These are phyloP conservation scores for Setipinna tenuifilis DNA, from an alignment of 2,797 vertebrate species.

Conservation along the genomic window DNA sequence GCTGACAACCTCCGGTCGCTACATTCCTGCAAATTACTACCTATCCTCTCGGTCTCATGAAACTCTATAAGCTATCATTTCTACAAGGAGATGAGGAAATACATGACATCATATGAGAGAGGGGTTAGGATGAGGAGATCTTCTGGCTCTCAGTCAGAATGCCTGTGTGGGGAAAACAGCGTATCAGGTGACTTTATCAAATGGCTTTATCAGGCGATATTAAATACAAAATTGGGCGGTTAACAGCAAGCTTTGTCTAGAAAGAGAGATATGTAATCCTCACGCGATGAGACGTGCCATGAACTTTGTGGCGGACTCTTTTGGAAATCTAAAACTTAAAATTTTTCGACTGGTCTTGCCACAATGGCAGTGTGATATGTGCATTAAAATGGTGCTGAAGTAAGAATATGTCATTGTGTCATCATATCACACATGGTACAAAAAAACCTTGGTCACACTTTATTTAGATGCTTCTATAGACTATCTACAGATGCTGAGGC, in stretches of 20 bases:
- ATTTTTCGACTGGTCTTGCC: too few species aligned
- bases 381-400: too few species aligned
- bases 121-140: not conserved
- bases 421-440: too few species aligned
- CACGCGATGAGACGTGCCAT: too few species aligned
- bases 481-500: too few species aligned
- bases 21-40: conserved; percentile 13
- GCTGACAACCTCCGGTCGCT: not conserved
- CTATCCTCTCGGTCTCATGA: not conserved
- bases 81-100: not conserved
- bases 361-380: too few species aligned
- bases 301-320: too few species aligned
- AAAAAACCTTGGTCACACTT: too few species aligned
- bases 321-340: too few species aligned
- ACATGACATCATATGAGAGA: not conserved
- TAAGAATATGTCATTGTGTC: too few species aligned
- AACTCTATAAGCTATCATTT: conserved; percentile 17
- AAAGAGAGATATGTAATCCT: not conserved
- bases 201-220: not conserved
- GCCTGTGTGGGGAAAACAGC: not conserved
- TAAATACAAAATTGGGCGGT: not conserved
- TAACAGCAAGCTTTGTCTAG: not conserved
- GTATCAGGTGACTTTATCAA: not conserved
- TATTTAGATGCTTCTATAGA: too few species aligned
- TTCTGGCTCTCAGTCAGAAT: not conserved